Conservation (phyloP, 2,888 invertebrate genomes). For the Lithosia quadra region DNA sequence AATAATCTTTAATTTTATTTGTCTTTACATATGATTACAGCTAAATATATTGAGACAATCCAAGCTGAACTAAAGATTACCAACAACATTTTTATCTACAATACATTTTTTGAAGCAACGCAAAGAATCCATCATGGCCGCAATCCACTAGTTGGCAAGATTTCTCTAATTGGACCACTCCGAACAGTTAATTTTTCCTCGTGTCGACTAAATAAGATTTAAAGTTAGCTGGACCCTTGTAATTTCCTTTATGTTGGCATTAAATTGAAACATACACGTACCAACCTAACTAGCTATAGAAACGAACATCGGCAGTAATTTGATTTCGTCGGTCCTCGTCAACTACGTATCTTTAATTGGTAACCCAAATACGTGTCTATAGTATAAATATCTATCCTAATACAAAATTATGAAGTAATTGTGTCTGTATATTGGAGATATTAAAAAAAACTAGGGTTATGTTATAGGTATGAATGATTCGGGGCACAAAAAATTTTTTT, state of each 20-base stretch:
- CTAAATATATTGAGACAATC: too few relatives aligned
- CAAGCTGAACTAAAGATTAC: too few relatives aligned
- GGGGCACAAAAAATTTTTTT: too few relatives aligned
- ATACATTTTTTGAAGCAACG: slow-evolving; percentile 32
- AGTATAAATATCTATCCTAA: slow-evolving; percentile 22
- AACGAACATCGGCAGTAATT: slow-evolving; percentile 43
- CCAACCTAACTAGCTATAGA: slow-evolving; percentile 34
- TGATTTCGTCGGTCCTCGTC: slow-evolving; percentile 35
- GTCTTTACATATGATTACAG: too few relatives aligned
- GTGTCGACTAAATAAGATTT: slow-evolving; percentile 54
- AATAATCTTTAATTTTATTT: too few relatives aligned
- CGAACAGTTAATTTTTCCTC: slow-evolving; percentile 41
- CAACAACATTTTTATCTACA: not conserved
- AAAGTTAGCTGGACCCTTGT: slow-evolving; percentile 53
- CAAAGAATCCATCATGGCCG: slow-evolving; percentile 46
- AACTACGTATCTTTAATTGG: slow-evolving; percentile 34
- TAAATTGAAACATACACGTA: slow-evolving; percentile 44
- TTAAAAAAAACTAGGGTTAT: too few relatives aligned
- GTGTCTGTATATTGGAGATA: too few relatives aligned
- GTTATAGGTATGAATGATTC: too few relatives aligned
- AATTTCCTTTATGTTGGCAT: slow-evolving; percentile 44
- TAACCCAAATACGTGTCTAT: slow-evolving; percentile 38
- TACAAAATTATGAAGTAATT: too few relatives aligned
- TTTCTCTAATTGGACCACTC: slow-evolving; percentile 39
- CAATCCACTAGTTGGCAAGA: slow-evolving; percentile 33